These are phyloP conservation scores for Ispidina lecontei DNA, from an alignment of 2,797 vertebrate genomes.

Conservation along the genomic window DNA sequence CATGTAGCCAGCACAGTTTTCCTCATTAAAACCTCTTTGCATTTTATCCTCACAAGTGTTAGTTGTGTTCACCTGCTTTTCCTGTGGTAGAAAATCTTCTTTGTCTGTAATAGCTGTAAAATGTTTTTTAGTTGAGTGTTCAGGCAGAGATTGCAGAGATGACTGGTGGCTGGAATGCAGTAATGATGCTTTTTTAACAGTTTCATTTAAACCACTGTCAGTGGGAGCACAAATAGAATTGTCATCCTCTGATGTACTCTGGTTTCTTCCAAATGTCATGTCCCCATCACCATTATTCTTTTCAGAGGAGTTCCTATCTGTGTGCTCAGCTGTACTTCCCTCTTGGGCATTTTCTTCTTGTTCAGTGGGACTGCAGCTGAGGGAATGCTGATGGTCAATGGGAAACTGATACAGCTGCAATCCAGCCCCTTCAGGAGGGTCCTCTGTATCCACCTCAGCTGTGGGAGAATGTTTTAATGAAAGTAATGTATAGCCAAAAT, in stretches of 20 bases:
- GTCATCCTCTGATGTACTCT: not conserved
- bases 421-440: not conserved
- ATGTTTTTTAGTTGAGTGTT: not conserved
- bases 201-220: not conserved
- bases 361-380: not conserved
- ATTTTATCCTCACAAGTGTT: not conserved
- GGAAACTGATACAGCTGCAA: not conserved
- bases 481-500: fast-evolving
- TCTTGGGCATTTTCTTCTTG: not conserved
- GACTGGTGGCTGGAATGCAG: not conserved
- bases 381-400: not conserved
- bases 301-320: not conserved
- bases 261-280: not conserved
- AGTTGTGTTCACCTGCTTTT: not conserved
- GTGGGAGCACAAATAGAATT: not conserved
- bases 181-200: not conserved
- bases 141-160: not conserved
- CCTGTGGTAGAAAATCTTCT: not conserved
- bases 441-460: not conserved
- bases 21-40: not conserved
- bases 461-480: not conserved
- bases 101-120: not conserved
- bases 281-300: not conserved
- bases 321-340: not conserved
- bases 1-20: not conserved